phyloP scores from a whole-genome alignment of 2,888 invertebrate genomes.

The Acrocera orbiculus region DNA sequence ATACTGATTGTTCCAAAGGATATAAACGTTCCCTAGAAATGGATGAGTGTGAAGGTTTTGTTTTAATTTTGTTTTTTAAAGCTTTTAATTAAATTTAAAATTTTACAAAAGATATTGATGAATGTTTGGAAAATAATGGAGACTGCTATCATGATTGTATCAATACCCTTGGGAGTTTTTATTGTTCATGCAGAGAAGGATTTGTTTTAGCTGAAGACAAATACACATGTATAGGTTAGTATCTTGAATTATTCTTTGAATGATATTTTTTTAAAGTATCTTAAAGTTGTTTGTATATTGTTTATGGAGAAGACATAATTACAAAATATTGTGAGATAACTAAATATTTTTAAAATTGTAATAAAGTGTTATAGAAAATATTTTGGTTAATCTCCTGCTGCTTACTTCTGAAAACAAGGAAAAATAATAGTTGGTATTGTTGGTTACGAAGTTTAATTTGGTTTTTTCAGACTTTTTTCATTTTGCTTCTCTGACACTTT shows the following conservation, averaged over 20 bases:
- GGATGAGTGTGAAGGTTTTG: slow-evolving; percentile 12
- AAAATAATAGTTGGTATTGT: too few species aligned
- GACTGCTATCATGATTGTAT: slow-evolving; percentile 14
- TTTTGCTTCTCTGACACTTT: too few species aligned
- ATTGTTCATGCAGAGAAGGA: slow-evolving; percentile 26
- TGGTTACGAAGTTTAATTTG: too few species aligned
- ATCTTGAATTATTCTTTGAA: not conserved
- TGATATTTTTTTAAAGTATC: too few species aligned
- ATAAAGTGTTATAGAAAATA: too few species aligned
- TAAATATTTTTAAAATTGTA: too few species aligned
- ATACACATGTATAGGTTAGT: slow-evolving; percentile 15
- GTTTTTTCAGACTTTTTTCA: too few species aligned
- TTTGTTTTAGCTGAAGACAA: slow-evolving; percentile 16
- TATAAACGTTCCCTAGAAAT: slow-evolving; percentile 12
- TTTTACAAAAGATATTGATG: slow-evolving; percentile 9
- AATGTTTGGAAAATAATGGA: slow-evolving; percentile 11
- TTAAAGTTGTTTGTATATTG: too few species aligned
- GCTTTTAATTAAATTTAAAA: not conserved
- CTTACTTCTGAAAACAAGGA: too few species aligned
- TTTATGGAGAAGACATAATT: too few species aligned
- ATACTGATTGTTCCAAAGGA: slow-evolving; percentile 11
- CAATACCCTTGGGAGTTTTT: slow-evolving; percentile 17
- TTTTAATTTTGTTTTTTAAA: not conserved
- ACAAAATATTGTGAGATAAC: too few species aligned
- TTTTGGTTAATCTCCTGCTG: too few species aligned